Conservation (phyloP, 1,140 invertebrate species). For the Hylaeus volcanicus region DNA sequence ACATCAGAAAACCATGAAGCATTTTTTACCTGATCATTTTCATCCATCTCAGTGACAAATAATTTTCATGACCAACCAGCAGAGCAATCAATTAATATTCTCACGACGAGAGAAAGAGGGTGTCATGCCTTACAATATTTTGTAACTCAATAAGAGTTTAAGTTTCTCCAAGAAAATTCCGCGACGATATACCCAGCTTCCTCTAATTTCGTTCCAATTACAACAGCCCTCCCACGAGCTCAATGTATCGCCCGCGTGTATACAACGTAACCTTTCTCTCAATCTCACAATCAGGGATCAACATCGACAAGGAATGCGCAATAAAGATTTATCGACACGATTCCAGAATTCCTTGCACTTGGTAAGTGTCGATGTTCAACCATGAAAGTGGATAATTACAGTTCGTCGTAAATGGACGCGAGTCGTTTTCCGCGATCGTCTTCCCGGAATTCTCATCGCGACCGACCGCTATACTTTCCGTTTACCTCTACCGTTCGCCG, state of each 20-base stretch:
- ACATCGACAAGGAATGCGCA: not conserved
- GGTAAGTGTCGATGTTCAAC: constrained; percentile 39
- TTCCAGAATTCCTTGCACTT: constrained; percentile 21
- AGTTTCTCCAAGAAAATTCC: no score
- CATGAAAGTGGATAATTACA: not conserved
- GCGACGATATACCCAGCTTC: no score
- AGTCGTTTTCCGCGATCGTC: constrained; percentile 16
- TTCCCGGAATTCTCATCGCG: constrained; percentile 35
- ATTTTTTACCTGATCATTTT: no score
- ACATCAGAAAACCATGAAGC: no score
- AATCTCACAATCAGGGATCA: not conserved
- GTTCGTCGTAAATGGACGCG: constrained; percentile 2
- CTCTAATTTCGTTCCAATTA: not conserved
- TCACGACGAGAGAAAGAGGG: no score
- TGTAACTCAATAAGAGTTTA: no score
- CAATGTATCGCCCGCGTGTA: no score
- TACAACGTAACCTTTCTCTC: not conserved
- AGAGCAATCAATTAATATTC: no score
- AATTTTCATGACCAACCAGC: no score
- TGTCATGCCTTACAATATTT: no score
- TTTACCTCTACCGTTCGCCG: constrained; percentile 7
- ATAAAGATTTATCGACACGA: constrained; percentile 21
- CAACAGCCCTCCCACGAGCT: not conserved
- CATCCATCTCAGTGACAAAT: no score
- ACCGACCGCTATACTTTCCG: constrained; percentile 18